Conservation (phyloP, 2,797 vertebrate genomes). For the Hydrophis major region DNA sequence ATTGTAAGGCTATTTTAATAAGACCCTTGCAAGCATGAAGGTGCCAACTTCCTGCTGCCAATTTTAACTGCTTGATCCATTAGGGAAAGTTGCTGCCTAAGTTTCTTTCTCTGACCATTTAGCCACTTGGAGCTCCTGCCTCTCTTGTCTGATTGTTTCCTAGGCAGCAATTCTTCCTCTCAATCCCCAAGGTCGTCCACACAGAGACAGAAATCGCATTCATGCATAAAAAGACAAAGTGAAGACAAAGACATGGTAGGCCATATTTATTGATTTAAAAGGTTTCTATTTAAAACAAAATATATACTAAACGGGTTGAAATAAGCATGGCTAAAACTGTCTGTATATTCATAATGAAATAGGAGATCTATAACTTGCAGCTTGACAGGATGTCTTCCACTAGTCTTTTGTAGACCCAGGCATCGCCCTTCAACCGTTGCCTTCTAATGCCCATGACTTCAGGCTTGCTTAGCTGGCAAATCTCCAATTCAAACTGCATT, state of each 20-base stretch:
- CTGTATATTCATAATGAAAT: neutral
- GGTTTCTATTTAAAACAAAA: slow-evolving; percentile 41
- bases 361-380: slow-evolving; percentile 73
- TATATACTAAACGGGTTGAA: slow-evolving; percentile 9
- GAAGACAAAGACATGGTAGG: slow-evolving; percentile 24
- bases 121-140: neutral
- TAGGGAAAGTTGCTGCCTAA: neutral
- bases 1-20: neutral
- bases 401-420: slow-evolving; percentile 95
- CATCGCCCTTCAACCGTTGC: slow-evolving; percentile 90
- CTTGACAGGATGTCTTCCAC: slow-evolving; percentile 88
- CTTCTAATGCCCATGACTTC: slow-evolving; percentile 84
- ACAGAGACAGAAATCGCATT: slow-evolving; percentile 28
- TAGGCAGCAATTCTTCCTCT: neutral
- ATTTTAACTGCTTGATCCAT: neutral
- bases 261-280: slow-evolving; percentile 55
- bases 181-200: neutral
- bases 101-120: neutral
- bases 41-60: neutral
- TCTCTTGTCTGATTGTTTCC: neutral
- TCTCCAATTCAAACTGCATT: slow-evolving; percentile 92
- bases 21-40: neutral
- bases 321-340: neutral
- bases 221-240: slow-evolving; percentile 35
- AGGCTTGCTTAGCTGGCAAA: slow-evolving; percentile 83